Evolutionary conservation across 1,140 invertebrate species (phyloP).

Genomic region (Eciton burchellii): DNA sequence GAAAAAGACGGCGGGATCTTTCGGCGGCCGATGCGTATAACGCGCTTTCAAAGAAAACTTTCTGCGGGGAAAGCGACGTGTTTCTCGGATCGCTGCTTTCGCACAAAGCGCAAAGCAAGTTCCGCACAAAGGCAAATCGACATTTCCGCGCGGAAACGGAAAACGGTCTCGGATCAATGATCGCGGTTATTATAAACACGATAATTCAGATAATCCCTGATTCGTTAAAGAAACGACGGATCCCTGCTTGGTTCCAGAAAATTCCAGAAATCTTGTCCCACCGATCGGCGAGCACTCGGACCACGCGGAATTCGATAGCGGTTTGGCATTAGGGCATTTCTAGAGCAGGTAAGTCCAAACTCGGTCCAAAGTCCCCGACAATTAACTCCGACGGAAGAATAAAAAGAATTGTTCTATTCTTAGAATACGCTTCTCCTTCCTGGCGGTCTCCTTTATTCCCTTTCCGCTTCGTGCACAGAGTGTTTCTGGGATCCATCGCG

Average conservation of each 20-base stretch:
- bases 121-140: not conserved
- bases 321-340: not conserved
- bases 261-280: not conserved
- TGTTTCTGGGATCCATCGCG: not conserved
- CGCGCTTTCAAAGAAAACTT: slow-evolving; percentile 7
- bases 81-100: not conserved
- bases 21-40: not conserved
- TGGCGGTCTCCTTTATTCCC: not conserved
- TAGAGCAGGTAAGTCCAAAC: not conserved
- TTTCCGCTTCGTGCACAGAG: not conserved
- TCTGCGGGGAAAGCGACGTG: not conserved
- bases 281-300: not conserved
- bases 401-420: slow-evolving; percentile 80
- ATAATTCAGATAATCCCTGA: too few relatives aligned
- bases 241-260: not conserved
- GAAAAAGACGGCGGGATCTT: slow-evolving; percentile 50
- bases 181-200: too few relatives aligned
- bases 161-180: too few relatives aligned
- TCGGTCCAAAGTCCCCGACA: slow-evolving; percentile 26
- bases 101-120: too few relatives aligned
- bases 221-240: not conserved
- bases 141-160: not conserved
- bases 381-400: slow-evolving; percentile 70
- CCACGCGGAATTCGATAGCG: not conserved
- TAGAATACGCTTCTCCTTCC: slow-evolving; percentile 72